Evolutionary conservation across 2,113 vertebrate species (phyloP).

Genomic region (Forbesichthys papilliferus): DNA sequence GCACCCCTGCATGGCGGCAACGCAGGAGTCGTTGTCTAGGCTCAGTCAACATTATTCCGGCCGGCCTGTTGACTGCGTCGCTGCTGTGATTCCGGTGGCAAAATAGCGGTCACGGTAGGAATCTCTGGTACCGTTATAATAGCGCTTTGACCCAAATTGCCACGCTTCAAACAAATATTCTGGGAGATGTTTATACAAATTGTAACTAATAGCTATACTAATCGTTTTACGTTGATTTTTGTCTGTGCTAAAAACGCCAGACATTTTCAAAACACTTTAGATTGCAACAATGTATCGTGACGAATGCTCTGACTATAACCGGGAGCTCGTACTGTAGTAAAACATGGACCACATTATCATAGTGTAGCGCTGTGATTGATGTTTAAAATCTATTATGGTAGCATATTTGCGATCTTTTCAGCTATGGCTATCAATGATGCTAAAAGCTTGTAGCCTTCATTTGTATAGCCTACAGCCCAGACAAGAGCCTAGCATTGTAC

Average conservation of each 20-base stretch:
- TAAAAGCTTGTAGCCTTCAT: conserved; percentile 47
- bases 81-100: conserved; percentile 51
- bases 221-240: conserved; percentile 2
- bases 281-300: background rate
- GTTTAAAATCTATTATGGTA: background rate
- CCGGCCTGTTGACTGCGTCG: conserved; percentile 77
- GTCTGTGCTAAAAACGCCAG: conserved; percentile 11
- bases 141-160: background rate
- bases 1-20: conserved; percentile 33
- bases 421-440: conserved; percentile 31
- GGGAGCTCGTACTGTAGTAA: background rate
- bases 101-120: conserved; percentile 55
- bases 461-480: conserved; percentile 34
- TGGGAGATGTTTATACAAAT: background rate
- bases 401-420: background rate
- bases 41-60: conserved; percentile 12
- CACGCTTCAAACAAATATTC: background rate
- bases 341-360: background rate
- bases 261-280: conserved; percentile 21
- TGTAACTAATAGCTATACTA: background rate
- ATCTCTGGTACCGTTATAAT: conserved; percentile 35
- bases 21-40: conserved; percentile 1
- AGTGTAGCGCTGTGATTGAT: background rate
- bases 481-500: background rate
- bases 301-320: background rate